Conservation (phyloP, 1,140 invertebrate genomes). For the Liolophura sinensis region DNA sequence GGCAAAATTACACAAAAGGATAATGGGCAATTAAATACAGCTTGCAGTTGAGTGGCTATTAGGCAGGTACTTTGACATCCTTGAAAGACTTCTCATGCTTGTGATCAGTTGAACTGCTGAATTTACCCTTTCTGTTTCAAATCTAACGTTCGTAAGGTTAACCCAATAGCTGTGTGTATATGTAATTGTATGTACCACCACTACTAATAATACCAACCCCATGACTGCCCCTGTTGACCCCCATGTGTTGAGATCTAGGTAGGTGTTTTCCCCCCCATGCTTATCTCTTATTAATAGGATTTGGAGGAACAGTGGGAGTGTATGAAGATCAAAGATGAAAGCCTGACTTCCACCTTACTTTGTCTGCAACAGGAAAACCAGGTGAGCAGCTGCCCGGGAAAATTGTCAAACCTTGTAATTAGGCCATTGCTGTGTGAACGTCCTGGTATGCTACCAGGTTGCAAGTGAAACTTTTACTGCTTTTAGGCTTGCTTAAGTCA, state of each 20-base stretch:
- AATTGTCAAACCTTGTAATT: no score
- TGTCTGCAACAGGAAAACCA: conserved; percentile 43
- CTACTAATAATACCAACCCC: not conserved
- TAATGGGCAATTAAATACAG: no score
- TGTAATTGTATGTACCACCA: not conserved
- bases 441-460: no score
- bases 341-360: conserved; percentile 43
- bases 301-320: conserved; percentile 49
- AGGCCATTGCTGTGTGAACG: no score
- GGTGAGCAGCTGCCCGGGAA: no score
- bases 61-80: no score
- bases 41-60: no score
- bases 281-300: conserved; percentile 25
- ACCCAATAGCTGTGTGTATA: conserved; percentile 25
- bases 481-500: no score
- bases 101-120: not conserved
- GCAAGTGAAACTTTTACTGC: no score
- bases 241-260: not conserved
- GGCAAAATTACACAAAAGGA: no score
- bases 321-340: conserved; percentile 54
- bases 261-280: not conserved
- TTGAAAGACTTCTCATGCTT: no score
- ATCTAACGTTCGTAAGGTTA: conserved; percentile 24
- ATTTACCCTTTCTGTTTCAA: conserved; percentile 18
- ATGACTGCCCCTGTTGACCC: not conserved